These are phyloP conservation scores for Mythimna ferrago DNA, from an alignment of 2,888 invertebrate species.

Conservation along the genomic window DNA sequence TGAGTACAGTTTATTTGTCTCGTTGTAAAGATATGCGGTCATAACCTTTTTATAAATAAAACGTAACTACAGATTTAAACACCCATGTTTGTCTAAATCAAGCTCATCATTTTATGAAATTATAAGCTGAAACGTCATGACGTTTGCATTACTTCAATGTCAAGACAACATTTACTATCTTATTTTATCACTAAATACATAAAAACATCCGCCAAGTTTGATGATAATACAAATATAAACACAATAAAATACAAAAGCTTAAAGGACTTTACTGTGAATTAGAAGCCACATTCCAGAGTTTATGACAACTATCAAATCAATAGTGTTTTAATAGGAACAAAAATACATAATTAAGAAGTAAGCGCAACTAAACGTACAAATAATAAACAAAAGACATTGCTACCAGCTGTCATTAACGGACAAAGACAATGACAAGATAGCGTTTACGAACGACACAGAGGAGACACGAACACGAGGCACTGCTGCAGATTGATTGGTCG, in stretches of 20 bases:
- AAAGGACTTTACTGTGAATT: not conserved
- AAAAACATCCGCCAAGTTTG: not conserved
- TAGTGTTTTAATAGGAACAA: not conserved
- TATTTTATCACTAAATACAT: not conserved
- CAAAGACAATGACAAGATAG: slow-evolving; percentile 18
- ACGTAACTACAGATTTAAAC: not conserved
- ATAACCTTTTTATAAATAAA: slow-evolving; percentile 18
- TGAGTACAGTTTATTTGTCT: not conserved
- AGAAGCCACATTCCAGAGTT: not conserved
- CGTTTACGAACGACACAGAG: not conserved
- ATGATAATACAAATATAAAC: not conserved
- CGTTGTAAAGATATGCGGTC: not conserved
- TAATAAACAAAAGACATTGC: slow-evolving; percentile 7
- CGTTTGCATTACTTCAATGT: slow-evolving; percentile 5
- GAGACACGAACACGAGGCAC: not conserved
- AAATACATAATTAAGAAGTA: not conserved
- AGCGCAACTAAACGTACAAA: not conserved
- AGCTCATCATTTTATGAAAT: not conserved
- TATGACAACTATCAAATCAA: not conserved
- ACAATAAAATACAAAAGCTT: too few relatives aligned
- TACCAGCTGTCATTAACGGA: slow-evolving; percentile 7
- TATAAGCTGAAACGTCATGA: too few relatives aligned
- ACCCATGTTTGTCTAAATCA: not conserved
- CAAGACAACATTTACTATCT: not conserved
- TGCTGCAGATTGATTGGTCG: slow-evolving; percentile 8